phyloP scores from a whole-genome alignment of 2,888 invertebrate species.

The Melinaea marsaeus region DNA sequence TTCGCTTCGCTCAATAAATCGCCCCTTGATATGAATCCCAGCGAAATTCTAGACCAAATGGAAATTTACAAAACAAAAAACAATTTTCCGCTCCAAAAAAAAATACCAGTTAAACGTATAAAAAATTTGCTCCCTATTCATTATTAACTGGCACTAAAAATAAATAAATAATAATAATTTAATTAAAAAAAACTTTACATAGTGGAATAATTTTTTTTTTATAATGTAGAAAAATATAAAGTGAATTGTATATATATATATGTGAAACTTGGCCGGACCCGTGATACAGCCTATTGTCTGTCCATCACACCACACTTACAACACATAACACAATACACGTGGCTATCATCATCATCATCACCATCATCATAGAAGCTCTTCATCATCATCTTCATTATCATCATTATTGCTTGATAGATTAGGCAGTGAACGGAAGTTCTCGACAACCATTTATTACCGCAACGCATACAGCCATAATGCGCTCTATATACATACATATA shows the following conservation, averaged over 20 bases:
- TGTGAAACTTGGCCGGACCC: constrained; percentile 39
- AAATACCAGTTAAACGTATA: constrained; percentile 16
- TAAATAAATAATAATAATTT: constrained; percentile 57
- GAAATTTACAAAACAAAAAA: background rate
- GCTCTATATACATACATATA: constrained; percentile 6
- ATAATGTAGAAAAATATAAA: constrained; percentile 44
- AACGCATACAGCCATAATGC: constrained; percentile 1
- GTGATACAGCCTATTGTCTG: constrained; percentile 31
- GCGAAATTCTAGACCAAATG: constrained; percentile 11
- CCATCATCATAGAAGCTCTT: too few species aligned
- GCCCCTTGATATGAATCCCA: constrained; percentile 5
- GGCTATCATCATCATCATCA: background rate
- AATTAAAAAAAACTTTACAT: constrained; percentile 49
- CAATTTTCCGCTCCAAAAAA: background rate
- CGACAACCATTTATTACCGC: constrained; percentile 15
- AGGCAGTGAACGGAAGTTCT: constrained; percentile 39
- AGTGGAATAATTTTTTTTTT: constrained; percentile 47
- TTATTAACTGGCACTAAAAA: constrained; percentile 44
- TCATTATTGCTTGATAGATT: constrained; percentile 40
- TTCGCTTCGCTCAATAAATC: background rate
- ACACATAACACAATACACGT: background rate
- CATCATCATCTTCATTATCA: constrained; percentile 3
- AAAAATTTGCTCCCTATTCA: constrained; percentile 46
- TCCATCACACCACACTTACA: constrained; percentile 31
- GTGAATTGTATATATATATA: constrained; percentile 31